phyloP scores from a whole-genome alignment of 2,113 vertebrate genomes.

The Aldabrachelys gigantea region DNA sequence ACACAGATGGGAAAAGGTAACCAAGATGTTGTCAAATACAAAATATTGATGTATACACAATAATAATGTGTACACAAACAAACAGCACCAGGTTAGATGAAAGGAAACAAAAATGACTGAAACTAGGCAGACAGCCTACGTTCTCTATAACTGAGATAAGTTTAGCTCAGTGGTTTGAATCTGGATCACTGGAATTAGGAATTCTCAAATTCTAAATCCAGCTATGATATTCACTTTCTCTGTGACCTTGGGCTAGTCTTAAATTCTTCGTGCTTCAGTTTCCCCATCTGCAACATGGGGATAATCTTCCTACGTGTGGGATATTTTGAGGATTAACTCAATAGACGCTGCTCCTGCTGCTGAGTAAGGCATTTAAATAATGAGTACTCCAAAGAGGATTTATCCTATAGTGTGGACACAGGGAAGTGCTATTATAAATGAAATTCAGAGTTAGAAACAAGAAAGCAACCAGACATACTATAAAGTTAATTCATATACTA shows the following conservation, averaged over 20 bases:
- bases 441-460: constrained; percentile 53
- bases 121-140: neutral
- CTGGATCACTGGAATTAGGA: neutral
- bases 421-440: constrained; percentile 54
- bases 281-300: constrained; percentile 2
- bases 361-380: constrained; percentile 39
- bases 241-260: neutral
- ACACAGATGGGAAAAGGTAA: constrained; percentile 13
- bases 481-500: constrained; percentile 64
- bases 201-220: neutral
- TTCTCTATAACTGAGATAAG: neutral
- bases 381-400: constrained; percentile 18
- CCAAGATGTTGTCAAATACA: neutral
- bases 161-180: neutral
- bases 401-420: neutral
- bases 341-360: neutral
- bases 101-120: constrained; percentile 45
- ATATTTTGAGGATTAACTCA: neutral
- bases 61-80: neutral
- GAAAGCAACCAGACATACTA: constrained; percentile 31
- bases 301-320: neutral
- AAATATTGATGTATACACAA: neutral
- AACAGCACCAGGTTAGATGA: constrained; percentile 11
- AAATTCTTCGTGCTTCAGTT: neutral
- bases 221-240: neutral